Conservation (phyloP, 2,113 vertebrate genomes). For the Variabilichromis moorii region DNA sequence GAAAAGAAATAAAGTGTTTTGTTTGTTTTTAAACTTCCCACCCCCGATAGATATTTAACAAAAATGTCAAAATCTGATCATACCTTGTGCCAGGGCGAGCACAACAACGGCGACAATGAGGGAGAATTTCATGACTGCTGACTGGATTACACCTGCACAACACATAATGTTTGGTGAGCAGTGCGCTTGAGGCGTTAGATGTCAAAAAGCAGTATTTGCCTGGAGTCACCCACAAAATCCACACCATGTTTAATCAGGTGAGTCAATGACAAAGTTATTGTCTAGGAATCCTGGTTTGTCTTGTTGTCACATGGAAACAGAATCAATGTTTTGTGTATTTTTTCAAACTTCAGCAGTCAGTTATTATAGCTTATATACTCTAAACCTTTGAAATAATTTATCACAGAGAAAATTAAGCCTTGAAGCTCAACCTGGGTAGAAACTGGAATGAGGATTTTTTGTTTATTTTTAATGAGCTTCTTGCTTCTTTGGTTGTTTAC, state of each 20-base stretch:
- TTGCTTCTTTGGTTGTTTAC: not conserved
- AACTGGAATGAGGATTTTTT: not conserved
- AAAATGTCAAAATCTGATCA: not conserved
- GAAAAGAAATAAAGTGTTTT: not conserved
- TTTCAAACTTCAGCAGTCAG: not conserved
- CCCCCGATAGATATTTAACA: not conserved
- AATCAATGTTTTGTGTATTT: not conserved
- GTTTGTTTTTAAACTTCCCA: not conserved
- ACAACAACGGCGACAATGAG: conserved; percentile 42
- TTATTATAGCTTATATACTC: not conserved
- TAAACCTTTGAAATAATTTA: not conserved
- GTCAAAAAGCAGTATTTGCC: not conserved
- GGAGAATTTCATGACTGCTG: conserved; percentile 65
- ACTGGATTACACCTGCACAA: conserved; percentile 22
- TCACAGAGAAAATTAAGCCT: not conserved
- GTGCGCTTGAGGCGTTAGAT: not conserved
- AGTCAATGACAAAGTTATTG: not conserved
- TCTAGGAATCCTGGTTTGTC: not conserved
- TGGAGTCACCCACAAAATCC: not conserved
- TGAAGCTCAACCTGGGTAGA: not conserved
- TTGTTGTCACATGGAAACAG: not conserved
- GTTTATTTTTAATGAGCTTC: not conserved
- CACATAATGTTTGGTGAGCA: not conserved
- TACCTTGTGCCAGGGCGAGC: conserved; percentile 60
- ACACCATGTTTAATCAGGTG: not conserved